These are phyloP conservation scores for Dasysyrphus tricinctus DNA, from an alignment of 2,888 invertebrate species.

Conservation along the genomic window DNA sequence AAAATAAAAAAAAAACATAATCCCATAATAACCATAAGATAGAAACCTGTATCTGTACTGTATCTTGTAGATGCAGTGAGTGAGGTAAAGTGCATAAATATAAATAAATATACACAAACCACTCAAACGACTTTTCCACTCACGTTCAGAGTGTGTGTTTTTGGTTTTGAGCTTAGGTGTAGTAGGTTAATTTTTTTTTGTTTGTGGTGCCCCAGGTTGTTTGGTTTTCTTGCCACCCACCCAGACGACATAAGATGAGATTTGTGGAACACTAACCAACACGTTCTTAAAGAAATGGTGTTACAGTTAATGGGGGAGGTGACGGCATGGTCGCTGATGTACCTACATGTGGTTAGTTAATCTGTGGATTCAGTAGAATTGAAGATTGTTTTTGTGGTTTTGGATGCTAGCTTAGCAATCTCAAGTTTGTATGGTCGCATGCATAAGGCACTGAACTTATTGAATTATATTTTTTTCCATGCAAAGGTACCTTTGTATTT, in stretches of 20 bases:
- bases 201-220: slow-evolving; percentile 15
- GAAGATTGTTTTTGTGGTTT: slow-evolving; percentile 20
- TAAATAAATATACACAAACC: slow-evolving; percentile 33
- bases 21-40: not conserved
- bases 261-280: slow-evolving; percentile 37
- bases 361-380: slow-evolving; percentile 34
- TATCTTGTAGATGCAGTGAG: slow-evolving; percentile 20
- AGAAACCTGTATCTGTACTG: slow-evolving; percentile 53
- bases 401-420: not conserved
- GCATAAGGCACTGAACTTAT: too few relatives aligned
- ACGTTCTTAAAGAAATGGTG: slow-evolving; percentile 26
- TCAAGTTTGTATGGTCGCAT: too few relatives aligned
- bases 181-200: not conserved
- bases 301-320: slow-evolving; percentile 23
- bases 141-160: slow-evolving; percentile 9
- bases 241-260: slow-evolving; percentile 41
- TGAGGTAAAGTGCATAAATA: slow-evolving; percentile 39
- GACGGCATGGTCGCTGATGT: not conserved
- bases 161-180: not conserved
- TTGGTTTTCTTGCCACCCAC: slow-evolving; percentile 55
- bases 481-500: too few relatives aligned
- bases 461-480: too few relatives aligned
- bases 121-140: slow-evolving; percentile 56
- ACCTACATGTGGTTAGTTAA: slow-evolving; percentile 4
- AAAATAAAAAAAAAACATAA: slow-evolving; percentile 28